A percentile compares a stretch with the other conserved stretches of the same genome.
Conservation (phyloP, 2,113 vertebrate genomes). For the Notarius lentiginosus region DNA sequence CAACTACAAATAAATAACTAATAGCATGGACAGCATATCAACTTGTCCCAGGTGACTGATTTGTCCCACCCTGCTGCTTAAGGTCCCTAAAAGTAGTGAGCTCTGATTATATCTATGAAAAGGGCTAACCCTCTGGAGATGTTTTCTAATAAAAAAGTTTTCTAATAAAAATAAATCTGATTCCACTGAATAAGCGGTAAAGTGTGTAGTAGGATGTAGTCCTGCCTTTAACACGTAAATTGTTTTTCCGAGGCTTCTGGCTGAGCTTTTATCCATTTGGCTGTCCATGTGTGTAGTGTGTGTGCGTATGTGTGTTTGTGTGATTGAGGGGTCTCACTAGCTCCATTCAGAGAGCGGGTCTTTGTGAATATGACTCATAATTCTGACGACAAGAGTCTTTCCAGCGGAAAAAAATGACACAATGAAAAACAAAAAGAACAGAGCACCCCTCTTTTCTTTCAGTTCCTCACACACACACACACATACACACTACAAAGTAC, state of each 20-base stretch:
- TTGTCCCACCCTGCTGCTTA: not conserved
- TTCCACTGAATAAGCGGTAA: not conserved
- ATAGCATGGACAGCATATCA: not conserved
- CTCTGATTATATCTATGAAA: not conserved
- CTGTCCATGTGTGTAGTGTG: not conserved
- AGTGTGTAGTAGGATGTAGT: not conserved
- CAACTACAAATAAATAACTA: not conserved
- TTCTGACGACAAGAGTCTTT: constrained; percentile 49
- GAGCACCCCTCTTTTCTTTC: constrained; percentile 31
- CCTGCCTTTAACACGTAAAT: constrained; percentile 8
- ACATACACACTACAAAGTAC: not conserved
- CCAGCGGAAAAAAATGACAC: constrained; percentile 45
- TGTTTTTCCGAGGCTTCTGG: constrained; percentile 39
- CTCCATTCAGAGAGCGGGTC: constrained; percentile 42
- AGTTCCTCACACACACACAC: not conserved
- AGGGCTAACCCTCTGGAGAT: not conserved
- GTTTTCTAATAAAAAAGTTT: not conserved
- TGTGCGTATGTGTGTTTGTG: constrained; percentile 11
- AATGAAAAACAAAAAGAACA: constrained; percentile 44
- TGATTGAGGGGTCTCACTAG: constrained; percentile 46
- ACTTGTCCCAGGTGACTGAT: not conserved
- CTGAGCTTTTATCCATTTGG: constrained; percentile 20
- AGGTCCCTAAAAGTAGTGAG: not conserved
- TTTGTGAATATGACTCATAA: constrained; percentile 52
- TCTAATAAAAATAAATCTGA: not conserved